These are phyloP conservation scores for Drosophila borealis DNA, from an alignment of 2,888 invertebrate genomes.

Conservation along the genomic window DNA sequence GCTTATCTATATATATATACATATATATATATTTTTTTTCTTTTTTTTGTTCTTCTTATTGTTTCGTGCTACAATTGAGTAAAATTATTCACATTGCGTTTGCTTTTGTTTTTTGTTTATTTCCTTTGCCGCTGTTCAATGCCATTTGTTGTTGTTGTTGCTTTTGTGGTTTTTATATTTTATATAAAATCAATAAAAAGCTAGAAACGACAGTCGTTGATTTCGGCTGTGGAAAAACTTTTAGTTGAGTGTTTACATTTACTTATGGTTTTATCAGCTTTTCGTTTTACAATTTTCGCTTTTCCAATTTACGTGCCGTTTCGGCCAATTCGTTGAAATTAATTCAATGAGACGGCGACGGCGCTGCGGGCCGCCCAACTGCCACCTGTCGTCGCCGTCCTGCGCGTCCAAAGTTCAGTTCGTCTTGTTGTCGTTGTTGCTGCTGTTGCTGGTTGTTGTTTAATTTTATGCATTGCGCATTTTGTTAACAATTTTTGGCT, in stretches of 20 bases:
- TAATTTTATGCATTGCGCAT: constrained; percentile 71
- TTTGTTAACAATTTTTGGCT: constrained; percentile 65
- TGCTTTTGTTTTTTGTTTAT: constrained; percentile 43
- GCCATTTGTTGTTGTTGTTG: constrained; percentile 38
- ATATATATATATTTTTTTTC: constrained; percentile 13
- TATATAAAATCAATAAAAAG: constrained; percentile 75
- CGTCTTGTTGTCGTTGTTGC: constrained; percentile 29
- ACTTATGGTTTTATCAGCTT: constrained; percentile 22
- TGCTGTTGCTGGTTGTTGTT: constrained; percentile 51
- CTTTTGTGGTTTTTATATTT: constrained; percentile 14
- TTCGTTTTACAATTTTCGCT: constrained; percentile 24
- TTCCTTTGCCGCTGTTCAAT: constrained; percentile 47
- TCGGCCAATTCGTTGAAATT: constrained; percentile 36
- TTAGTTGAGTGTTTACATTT: constrained; percentile 7
- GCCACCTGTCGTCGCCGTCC: constrained; percentile 75
- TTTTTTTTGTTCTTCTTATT: constrained; percentile 15
- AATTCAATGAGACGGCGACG: constrained; percentile 63
- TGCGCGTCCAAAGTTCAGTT: constrained; percentile 1
- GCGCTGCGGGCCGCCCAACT: constrained; percentile 38
- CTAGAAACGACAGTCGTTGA: constrained; percentile 68
- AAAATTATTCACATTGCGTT: constrained; percentile 79
- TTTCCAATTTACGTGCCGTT: constrained; percentile 29
- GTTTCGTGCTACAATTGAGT: constrained; percentile 68
- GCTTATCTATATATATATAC: constrained; percentile 8
- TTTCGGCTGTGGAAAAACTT: constrained; percentile 49